phyloP scores from a whole-genome alignment of 2,113 vertebrate species.

The Chitala chitala region DNA sequence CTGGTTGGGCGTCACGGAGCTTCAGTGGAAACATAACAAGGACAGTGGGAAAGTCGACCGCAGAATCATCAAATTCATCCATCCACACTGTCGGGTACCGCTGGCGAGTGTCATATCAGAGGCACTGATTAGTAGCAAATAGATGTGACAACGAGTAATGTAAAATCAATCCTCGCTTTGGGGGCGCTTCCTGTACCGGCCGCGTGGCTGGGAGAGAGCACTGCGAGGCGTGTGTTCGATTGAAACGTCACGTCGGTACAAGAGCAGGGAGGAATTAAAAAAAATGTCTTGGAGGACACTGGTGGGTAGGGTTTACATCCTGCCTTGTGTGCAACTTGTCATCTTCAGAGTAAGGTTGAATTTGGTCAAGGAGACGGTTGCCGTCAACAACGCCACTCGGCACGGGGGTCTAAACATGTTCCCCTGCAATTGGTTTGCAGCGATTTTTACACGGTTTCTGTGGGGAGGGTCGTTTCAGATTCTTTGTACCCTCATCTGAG shows the following conservation, averaged over 20 bases:
- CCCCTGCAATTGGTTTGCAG: too few species aligned
- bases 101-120: not conserved
- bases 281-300: too few species aligned
- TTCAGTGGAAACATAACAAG: not conserved
- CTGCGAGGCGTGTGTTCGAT: not conserved
- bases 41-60: not conserved
- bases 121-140: not conserved
- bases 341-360: not conserved
- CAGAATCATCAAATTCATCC: not conserved
- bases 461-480: not conserved
- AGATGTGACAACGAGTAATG: not conserved
- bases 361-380: not conserved
- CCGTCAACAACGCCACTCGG: not conserved
- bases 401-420: too few species aligned
- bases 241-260: not conserved
- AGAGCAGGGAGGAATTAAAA: not conserved
- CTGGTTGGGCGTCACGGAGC: constrained; percentile 24
- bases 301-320: not conserved
- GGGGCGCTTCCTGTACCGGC: not conserved
- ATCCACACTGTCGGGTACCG: not conserved
- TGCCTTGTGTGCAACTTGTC: too few species aligned
- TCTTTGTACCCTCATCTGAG: not conserved
- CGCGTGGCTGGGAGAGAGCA: not conserved
- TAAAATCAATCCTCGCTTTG: not conserved
- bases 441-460: too few species aligned